These are phyloP conservation scores for Agraylea sexmaculata DNA, from an alignment of 1,140 invertebrate genomes.

Conservation along the genomic window DNA sequence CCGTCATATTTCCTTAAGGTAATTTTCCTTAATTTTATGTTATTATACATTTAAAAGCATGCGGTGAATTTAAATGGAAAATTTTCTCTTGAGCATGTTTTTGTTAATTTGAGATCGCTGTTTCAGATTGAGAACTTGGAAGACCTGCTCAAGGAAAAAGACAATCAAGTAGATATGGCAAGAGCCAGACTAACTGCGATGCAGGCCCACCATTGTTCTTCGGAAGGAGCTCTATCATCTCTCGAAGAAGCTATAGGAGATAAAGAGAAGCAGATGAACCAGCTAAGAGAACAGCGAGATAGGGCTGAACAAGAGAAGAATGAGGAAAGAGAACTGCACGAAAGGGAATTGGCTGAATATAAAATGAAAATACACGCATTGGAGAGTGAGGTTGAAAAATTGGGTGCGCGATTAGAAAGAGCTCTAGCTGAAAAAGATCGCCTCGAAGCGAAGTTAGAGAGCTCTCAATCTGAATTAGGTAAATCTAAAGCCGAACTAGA, in stretches of 20 bases:
- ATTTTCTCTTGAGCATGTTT: too few relatives aligned
- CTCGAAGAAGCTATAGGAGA: slow-evolving; percentile 93
- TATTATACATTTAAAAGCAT: too few relatives aligned
- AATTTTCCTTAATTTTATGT: too few relatives aligned
- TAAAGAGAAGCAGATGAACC: slow-evolving; percentile 92
- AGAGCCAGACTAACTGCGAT: slow-evolving; percentile 76
- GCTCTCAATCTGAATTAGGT: slow-evolving; percentile 83
- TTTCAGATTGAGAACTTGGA: slow-evolving; percentile 91
- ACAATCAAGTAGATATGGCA: slow-evolving; percentile 94
- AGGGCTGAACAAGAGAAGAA: slow-evolving; percentile 92
- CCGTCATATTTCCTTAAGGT: too few relatives aligned
- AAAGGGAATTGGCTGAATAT: slow-evolving; percentile 87
- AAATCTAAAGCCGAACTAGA: slow-evolving; percentile 89
- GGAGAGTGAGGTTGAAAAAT: slow-evolving; percentile 84
- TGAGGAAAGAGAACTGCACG: slow-evolving; percentile 88
- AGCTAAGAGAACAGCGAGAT: slow-evolving; percentile 79
- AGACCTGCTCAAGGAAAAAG: slow-evolving; percentile 93
- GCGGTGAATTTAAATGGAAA: too few relatives aligned
- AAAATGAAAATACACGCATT: slow-evolving; percentile 87
- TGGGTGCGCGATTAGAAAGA: slow-evolving; percentile 75
- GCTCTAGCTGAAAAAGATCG: slow-evolving; percentile 81
- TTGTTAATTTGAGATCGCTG: too few relatives aligned
- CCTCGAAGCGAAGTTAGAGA: slow-evolving; percentile 80
- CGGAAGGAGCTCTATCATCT: slow-evolving; percentile 80
- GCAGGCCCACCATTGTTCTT: slow-evolving; percentile 86